Percentiles rank a stretch among this genome's conserved stretches.
phyloP scores from a whole-genome alignment of 2,888 invertebrate species.

The Gnatocerus cornutus region DNA sequence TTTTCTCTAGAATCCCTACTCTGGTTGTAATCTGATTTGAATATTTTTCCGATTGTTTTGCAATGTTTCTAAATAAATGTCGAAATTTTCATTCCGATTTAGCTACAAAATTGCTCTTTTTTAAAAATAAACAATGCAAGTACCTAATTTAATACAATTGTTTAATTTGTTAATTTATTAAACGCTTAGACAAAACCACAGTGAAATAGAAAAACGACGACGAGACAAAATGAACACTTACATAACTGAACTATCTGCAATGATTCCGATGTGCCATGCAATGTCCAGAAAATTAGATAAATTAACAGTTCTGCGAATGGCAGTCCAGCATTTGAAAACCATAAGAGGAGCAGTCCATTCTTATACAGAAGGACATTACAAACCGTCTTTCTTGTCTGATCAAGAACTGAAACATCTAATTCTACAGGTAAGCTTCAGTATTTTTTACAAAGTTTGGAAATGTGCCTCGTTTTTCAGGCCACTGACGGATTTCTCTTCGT shows the following conservation, averaged over 20 bases:
- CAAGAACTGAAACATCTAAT: constrained; percentile 90
- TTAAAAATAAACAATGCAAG: too few species aligned
- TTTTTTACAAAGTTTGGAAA: neutral
- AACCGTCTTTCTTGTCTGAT: constrained; percentile 88
- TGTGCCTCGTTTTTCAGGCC: constrained; percentile 74
- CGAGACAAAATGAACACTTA: constrained; percentile 98
- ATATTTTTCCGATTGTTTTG: too few species aligned
- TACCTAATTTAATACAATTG: neutral
- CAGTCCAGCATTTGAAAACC: constrained; percentile 92
- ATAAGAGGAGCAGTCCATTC: constrained; percentile 82
- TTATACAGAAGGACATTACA: constrained; percentile 84
- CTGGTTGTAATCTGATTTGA: too few species aligned
- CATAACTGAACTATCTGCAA: constrained; percentile 89
- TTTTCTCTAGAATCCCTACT: too few species aligned
- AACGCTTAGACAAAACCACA: constrained; percentile 89
- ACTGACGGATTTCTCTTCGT: constrained; percentile 94
- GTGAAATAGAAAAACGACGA: constrained; percentile 95
- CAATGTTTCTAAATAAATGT: too few species aligned
- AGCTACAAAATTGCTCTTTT: too few species aligned
- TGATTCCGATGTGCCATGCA: constrained; percentile 96
- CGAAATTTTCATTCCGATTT: too few species aligned
- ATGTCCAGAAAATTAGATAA: constrained; percentile 96
- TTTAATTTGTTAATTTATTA: constrained; percentile 15
- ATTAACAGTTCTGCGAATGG: constrained; percentile 91
- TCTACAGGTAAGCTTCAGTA: constrained; percentile 74